phyloP scores from a whole-genome alignment of 2,113 vertebrate genomes.

The Carettochelys insculpta region DNA sequence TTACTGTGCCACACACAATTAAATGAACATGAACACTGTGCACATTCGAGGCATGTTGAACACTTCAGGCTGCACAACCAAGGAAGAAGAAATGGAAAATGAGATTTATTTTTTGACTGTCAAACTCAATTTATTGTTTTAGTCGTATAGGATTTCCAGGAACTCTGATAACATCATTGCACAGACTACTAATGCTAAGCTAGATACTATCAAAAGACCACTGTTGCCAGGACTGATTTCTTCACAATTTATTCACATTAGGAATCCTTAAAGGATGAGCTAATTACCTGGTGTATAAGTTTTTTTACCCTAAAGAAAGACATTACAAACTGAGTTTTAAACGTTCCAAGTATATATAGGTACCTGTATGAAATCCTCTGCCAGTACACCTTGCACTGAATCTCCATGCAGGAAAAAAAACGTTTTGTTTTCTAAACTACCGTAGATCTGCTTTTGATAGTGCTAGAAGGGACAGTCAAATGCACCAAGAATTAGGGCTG shows the following conservation, averaged over 20 bases:
- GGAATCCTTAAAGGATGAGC: slow-evolving; percentile 53
- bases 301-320: slow-evolving; percentile 44
- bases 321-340: slow-evolving; percentile 31
- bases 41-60: slow-evolving; percentile 45
- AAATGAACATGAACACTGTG: slow-evolving; percentile 42
- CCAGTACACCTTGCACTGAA: not conserved
- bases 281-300: not conserved
- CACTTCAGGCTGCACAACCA: slow-evolving; percentile 47
- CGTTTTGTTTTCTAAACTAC: not conserved
- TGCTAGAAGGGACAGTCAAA: slow-evolving; percentile 12
- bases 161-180: slow-evolving; percentile 72
- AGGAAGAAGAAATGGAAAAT: slow-evolving; percentile 64
- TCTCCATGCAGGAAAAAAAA: not conserved
- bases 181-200: slow-evolving; percentile 70
- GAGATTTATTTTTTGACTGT: slow-evolving; percentile 63
- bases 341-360: not conserved
- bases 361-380: not conserved
- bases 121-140: slow-evolving; percentile 77
- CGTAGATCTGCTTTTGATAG: not conserved
- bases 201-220: slow-evolving; percentile 67
- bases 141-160: slow-evolving; percentile 74
- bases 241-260: slow-evolving; percentile 60
- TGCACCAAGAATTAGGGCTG: too few species aligned
- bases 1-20: slow-evolving; percentile 44
- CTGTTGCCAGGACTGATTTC: slow-evolving; percentile 43